Evolutionary conservation across 2,888 invertebrate species (phyloP), one percentile per base, ranked within the genome.

Genomic region (Taenaris catops): DNA sequence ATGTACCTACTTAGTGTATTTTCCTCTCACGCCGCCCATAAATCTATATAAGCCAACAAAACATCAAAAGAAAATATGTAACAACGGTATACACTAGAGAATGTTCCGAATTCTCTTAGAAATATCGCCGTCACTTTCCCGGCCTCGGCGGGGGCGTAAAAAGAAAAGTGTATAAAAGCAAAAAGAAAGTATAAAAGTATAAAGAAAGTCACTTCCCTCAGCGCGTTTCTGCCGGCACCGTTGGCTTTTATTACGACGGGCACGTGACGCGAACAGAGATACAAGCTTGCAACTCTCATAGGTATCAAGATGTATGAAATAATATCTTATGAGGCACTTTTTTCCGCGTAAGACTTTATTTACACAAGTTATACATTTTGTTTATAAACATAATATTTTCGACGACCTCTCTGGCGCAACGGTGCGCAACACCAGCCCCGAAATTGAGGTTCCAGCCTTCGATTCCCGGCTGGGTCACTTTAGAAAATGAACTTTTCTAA

Each of bases 181-280:
- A 66, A 74, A 74, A 65, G 62, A 66, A 65, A 65, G 53, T 63
- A 67, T 71, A 65, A 57, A 55, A 55, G 51, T 48, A 54, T 59
- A 74, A 72, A 72, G 74, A 75, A 75, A 72, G 73, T 70, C 60
- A 58, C 70, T 73, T 69, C 64, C 65, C 63, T 58, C 58, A 62
- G 70, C 67, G 60, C 57, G 61, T 62, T 63, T 64, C 58, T 55
- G 56, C 42, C 52, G 55, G 55, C 62, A 50, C 61, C 58, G 57
- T 53, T 60, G 58, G 60, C 51, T 76, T 79, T 79, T 78, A 80
- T 79, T 71, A 66, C 75, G 24, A 26, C 38, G 49, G 57, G 68
- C 74, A 73, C 80, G 80, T 80, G 80, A 79, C 69, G 57, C 51
- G 70, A 63, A 63, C 68, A 51, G 44, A 59, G 67, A 72, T 61